phyloP scores from a whole-genome alignment of 1,140 invertebrate species.

The Gryllus bimaculatus region DNA sequence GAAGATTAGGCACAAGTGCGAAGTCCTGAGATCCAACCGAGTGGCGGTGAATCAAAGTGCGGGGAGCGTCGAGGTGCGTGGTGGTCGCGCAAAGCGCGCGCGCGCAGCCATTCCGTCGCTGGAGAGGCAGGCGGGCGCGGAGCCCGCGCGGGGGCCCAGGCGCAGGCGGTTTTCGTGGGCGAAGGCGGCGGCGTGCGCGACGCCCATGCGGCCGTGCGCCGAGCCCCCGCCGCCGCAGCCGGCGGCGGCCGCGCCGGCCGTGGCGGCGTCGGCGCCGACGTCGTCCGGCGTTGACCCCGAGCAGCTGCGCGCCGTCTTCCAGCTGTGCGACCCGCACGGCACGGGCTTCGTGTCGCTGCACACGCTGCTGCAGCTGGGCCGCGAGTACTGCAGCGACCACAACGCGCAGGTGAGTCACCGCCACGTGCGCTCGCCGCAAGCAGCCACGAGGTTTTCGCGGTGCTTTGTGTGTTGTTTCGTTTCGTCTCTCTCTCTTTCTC shows the following conservation, averaged over 20 bases:
- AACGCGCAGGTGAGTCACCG: not conserved
- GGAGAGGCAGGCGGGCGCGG: too few species aligned
- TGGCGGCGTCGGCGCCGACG: not conserved
- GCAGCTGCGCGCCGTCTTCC: constrained; percentile 23
- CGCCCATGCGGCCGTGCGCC: not conserved
- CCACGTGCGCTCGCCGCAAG: not conserved
- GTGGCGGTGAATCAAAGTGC: too few species aligned
- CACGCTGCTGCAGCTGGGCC: constrained; percentile 20
- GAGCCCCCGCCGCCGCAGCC: not conserved
- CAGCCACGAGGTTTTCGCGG: too few species aligned
- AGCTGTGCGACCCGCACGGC: constrained; percentile 23
- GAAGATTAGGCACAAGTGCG: too few species aligned
- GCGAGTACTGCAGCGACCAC: constrained; percentile 8
- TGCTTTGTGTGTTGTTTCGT: too few species aligned
- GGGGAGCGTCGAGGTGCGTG: too few species aligned
- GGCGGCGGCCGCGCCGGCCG: not conserved
- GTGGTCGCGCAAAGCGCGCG: too few species aligned
- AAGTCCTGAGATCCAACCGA: too few species aligned
- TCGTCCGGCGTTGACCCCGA: not conserved
- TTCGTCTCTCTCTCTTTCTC: not conserved
- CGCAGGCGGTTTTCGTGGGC: too few species aligned
- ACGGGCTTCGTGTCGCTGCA: constrained; percentile 24
- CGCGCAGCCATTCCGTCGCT: too few species aligned
- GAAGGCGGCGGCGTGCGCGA: not conserved
- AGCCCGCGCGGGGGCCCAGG: too few species aligned